Conservation (phyloP, 23 tunicate genomes). For the Clavelina lepadiformis region DNA sequence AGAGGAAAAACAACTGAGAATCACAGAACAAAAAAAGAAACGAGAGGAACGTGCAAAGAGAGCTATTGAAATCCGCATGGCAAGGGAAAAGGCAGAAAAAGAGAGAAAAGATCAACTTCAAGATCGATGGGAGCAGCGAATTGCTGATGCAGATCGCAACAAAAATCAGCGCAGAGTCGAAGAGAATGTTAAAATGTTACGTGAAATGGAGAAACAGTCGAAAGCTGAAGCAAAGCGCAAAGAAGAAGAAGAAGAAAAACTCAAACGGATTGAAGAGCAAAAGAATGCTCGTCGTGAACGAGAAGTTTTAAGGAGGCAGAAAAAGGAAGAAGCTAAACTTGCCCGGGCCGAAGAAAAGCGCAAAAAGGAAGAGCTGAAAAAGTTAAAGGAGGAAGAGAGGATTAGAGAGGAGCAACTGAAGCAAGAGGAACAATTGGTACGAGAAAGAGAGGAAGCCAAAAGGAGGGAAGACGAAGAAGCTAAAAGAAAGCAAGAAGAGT, state of each 20-base stretch:
- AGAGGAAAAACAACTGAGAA: slow-evolving; percentile 29
- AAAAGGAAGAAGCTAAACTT: slow-evolving; percentile 20
- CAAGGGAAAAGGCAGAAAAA: slow-evolving; percentile 36
- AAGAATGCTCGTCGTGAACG: slow-evolving; percentile 24
- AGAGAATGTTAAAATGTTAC: slow-evolving; percentile 45
- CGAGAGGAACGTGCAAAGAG: slow-evolving; percentile 35
- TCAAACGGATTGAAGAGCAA: slow-evolving; percentile 48
- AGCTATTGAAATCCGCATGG: slow-evolving; percentile 16
- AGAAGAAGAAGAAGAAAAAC: slow-evolving; percentile 62
- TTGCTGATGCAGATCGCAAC: slow-evolving; percentile 50
- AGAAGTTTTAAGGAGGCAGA: slow-evolving; percentile 13
- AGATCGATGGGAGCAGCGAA: slow-evolving; percentile 56
- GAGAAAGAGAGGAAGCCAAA: slow-evolving; percentile 13
- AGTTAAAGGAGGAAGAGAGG: slow-evolving; percentile 28
- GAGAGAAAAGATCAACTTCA: slow-evolving; percentile 37
- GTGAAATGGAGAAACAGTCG: slow-evolving; percentile 58
- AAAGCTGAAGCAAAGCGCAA: slow-evolving; percentile 66
- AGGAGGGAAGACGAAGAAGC: slow-evolving; percentile 24
- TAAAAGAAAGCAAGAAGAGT: slow-evolving; percentile 1
- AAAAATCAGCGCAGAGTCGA: slow-evolving; percentile 47
- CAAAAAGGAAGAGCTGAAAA: slow-evolving; percentile 45
- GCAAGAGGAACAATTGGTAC: slow-evolving; percentile 27
- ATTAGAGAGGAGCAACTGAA: slow-evolving; percentile 22
- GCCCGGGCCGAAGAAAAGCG: slow-evolving; percentile 33
- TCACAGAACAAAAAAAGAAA: slow-evolving; percentile 36